phyloP scores from a whole-genome alignment of 2,888 invertebrate genomes.

The Proisotoma minuta region DNA sequence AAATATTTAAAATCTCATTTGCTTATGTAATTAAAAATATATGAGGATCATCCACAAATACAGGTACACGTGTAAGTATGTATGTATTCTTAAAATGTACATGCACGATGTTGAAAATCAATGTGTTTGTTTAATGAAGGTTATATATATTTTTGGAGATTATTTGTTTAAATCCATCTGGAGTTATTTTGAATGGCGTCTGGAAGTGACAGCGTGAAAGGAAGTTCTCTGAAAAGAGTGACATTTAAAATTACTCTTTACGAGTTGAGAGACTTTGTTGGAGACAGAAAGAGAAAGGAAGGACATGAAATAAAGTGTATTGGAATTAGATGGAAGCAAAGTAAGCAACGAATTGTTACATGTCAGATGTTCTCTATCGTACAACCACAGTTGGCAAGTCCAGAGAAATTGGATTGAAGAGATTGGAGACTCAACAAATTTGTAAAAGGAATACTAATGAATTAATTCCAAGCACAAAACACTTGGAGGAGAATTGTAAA shows the following conservation, averaged over 20 bases:
- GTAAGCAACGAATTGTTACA: neutral
- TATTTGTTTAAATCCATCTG: neutral
- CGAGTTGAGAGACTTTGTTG: neutral
- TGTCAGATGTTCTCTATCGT: neutral
- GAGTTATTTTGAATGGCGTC: neutral
- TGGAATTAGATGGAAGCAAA: neutral
- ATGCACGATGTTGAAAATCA: too few relatives aligned
- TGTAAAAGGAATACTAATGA: slow-evolving; percentile 43
- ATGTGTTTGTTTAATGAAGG: too few relatives aligned
- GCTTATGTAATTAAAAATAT: too few relatives aligned
- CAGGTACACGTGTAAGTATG: too few relatives aligned
- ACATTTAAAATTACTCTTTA: slow-evolving; percentile 7
- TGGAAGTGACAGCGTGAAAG: neutral
- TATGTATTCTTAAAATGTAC: too few relatives aligned
- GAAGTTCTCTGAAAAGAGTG: slow-evolving; percentile 20
- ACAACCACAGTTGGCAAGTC: neutral
- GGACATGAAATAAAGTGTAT: neutral
- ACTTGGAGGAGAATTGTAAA: slow-evolving; percentile 38
- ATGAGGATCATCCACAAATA: too few relatives aligned
- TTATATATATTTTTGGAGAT: too few relatives aligned
- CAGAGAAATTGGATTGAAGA: neutral
- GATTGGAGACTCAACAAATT: slow-evolving; percentile 1
- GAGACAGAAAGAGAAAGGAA: neutral
- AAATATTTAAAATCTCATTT: too few relatives aligned
- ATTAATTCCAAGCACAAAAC: slow-evolving; percentile 34